These are phyloP conservation scores for Crossaster papposus DNA, from an alignment of 53 echinoderm and acorn worm genomes.

Conservation along the genomic window DNA sequence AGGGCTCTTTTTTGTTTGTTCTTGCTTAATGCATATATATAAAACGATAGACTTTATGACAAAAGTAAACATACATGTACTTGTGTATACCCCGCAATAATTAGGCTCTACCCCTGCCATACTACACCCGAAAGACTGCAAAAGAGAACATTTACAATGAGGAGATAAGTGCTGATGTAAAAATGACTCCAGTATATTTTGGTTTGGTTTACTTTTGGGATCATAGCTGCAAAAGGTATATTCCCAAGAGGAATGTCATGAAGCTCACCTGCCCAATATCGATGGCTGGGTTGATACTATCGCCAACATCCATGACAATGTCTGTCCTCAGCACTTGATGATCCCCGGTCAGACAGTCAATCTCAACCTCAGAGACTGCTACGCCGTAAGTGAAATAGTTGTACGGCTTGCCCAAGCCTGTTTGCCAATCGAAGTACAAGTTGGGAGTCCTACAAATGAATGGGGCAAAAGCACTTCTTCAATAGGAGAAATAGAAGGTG, in stretches of 20 bases:
- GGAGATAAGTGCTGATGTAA: no score
- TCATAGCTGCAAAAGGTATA: not conserved
- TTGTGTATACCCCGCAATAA: no score
- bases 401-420: conserved; percentile 51
- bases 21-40: no score
- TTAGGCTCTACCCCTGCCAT: no score
- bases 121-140: no score
- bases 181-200: not conserved
- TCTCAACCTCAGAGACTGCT: conserved; percentile 76
- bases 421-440: conserved; percentile 55
- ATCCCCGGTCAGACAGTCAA: conserved; percentile 89
- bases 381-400: conserved; percentile 71
- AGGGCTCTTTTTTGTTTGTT: no score
- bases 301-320: conserved; percentile 92
- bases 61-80: no score
- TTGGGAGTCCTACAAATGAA: conserved; percentile 58
- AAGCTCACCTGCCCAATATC: conserved; percentile 88
- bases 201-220: not conserved
- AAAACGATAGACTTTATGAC: no score
- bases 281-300: conserved; percentile 90
- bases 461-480: no score
- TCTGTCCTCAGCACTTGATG: conserved; percentile 77
- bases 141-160: no score
- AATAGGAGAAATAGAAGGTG: no score
- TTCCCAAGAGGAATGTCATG: not conserved